Evolutionary conservation across 2,888 invertebrate species (phyloP).

Genomic region (Pharmacophagus antenor): DNA sequence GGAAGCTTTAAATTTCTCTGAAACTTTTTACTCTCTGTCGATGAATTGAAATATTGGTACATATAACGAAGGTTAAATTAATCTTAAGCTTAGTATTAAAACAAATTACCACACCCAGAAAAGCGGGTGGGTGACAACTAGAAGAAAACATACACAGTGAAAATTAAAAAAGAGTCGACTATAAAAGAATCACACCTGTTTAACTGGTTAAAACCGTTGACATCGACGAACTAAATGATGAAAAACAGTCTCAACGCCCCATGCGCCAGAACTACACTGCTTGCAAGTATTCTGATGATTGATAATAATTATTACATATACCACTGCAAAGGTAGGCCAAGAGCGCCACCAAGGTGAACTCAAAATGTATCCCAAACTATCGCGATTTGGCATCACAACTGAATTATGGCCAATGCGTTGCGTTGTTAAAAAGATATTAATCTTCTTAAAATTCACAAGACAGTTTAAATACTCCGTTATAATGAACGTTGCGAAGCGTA

Average conservation of each 20-base stretch:
- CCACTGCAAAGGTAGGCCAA: slow-evolving; percentile 67
- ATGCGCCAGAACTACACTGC: slow-evolving; percentile 44
- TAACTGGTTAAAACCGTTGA: slow-evolving; percentile 36
- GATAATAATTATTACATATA: slow-evolving; percentile 66
- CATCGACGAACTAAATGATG: slow-evolving; percentile 48
- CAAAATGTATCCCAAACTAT: slow-evolving; percentile 62
- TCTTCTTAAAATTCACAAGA: slow-evolving; percentile 37
- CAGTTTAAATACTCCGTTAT: too few relatives aligned
- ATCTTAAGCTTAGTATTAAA: too few relatives aligned
- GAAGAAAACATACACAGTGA: neutral
- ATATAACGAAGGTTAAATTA: too few relatives aligned
- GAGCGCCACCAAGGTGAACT: slow-evolving; percentile 52
- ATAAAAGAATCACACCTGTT: slow-evolving; percentile 42
- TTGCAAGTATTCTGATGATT: slow-evolving; percentile 51
- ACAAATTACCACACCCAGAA: too few relatives aligned
- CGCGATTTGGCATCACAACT: slow-evolving; percentile 55
- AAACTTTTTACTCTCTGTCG: too few relatives aligned
- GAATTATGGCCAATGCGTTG: slow-evolving; percentile 47
- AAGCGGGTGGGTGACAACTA: neutral
- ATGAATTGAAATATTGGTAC: too few relatives aligned
- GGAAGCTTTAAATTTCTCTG: too few relatives aligned
- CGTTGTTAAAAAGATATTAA: slow-evolving; percentile 50
- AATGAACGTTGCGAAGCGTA: too few relatives aligned
- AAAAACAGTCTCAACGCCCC: slow-evolving; percentile 39
- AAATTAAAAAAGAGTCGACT: neutral